Percentiles rank a stretch among this genome's conserved stretches.
Evolutionary conservation across 1,140 invertebrate species (phyloP).

Genomic region (Trichonephila clavipes): DNA sequence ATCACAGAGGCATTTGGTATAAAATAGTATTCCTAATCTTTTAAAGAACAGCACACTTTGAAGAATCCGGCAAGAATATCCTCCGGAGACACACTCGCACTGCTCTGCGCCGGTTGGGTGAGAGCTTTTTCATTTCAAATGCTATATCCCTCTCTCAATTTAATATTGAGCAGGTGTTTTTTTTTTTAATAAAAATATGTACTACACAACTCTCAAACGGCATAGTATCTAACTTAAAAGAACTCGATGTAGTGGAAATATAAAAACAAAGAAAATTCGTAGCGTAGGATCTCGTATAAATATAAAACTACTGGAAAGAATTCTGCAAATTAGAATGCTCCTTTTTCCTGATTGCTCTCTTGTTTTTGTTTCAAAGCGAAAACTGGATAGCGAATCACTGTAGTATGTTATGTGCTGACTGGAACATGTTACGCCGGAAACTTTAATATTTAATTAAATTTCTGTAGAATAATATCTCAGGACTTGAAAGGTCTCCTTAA

Average conservation of each 20-base stretch:
- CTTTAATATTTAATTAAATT: no score
- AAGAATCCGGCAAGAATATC: background rate
- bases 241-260: background rate
- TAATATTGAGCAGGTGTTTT: slow-evolving; percentile 27
- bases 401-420: background rate
- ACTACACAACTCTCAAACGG: background rate
- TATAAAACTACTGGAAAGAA: background rate
- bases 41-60: background rate
- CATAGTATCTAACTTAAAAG: background rate
- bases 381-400: background rate
- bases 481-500: no score
- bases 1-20: background rate
- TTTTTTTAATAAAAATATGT: slow-evolving; percentile 3
- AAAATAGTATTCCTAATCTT: slow-evolving; percentile 7
- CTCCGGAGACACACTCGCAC: background rate
- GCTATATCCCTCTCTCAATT: background rate
- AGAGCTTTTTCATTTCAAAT: background rate
- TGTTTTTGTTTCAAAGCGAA: background rate
- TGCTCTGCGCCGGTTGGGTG: background rate
- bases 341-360: slow-evolving; percentile 5
- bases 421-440: background rate
- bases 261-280: background rate
- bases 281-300: background rate
- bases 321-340: slow-evolving; percentile 35
- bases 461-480: no score